Evolutionary conservation across 2,888 invertebrate species (phyloP).

Genomic region (Plusia festucae): DNA sequence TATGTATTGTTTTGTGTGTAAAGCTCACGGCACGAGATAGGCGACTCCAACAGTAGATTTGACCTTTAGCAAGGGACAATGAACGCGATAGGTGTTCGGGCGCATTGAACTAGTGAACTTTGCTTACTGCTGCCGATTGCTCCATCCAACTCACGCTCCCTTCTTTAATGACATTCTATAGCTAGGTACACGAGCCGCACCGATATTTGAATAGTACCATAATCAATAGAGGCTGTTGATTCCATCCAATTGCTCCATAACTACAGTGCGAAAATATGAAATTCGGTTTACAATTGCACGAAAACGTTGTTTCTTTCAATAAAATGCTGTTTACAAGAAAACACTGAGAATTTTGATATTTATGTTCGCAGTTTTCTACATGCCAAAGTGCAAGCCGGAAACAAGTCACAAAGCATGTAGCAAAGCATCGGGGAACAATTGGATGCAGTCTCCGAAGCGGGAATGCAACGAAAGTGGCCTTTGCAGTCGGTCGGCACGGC

Average conservation of each 20-base stretch:
- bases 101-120: constrained; percentile 85
- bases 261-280: constrained; percentile 19
- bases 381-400: constrained; percentile 33
- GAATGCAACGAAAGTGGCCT: constrained; percentile 66
- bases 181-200: constrained; percentile 55
- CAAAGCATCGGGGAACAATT: constrained; percentile 46
- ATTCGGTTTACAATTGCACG: constrained; percentile 17
- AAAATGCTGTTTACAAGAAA: constrained; percentile 31
- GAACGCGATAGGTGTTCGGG: constrained; percentile 76
- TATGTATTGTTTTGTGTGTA: constrained; percentile 26
- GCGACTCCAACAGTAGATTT: constrained; percentile 67
- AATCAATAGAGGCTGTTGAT: constrained; percentile 18
- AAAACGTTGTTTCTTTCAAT: constrained; percentile 20
- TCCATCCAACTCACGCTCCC: constrained; percentile 73
- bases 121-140: constrained; percentile 77
- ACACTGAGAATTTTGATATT: constrained; percentile 36
- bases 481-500: constrained; percentile 69
- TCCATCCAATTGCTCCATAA: constrained; percentile 21
- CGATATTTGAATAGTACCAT: constrained; percentile 47
- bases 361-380: constrained; percentile 22
- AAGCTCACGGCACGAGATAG: constrained; percentile 46
- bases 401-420: constrained; percentile 32
- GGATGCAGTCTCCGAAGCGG: constrained; percentile 38
- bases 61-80: constrained; percentile 82
- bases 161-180: constrained; percentile 66